phyloP scores from a whole-genome alignment of 2,888 invertebrate species.

The Halictus quadricinctus region DNA sequence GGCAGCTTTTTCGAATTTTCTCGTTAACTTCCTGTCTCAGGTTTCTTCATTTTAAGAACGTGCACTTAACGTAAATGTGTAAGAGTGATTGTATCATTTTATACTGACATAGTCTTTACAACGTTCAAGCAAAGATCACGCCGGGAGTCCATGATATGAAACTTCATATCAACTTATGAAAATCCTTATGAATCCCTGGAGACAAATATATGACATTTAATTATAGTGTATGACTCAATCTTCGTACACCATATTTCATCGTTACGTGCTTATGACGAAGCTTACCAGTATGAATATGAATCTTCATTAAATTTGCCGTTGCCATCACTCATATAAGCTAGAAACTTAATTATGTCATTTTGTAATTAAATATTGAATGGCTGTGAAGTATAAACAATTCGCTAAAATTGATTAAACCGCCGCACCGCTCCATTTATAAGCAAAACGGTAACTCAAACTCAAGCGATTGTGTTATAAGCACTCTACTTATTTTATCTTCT shows the following conservation, averaged over 20 bases:
- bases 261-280: not conserved
- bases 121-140: not conserved
- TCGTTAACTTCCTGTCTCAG: too few relatives aligned
- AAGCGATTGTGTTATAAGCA: not conserved
- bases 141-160: not conserved
- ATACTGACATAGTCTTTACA: not conserved
- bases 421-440: not conserved
- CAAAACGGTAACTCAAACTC: not conserved
- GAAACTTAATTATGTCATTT: not conserved
- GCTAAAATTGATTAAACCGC: not conserved
- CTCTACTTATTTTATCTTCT: not conserved
- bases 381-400: not conserved
- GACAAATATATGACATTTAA: slow-evolving; percentile 13
- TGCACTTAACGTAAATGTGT: not conserved
- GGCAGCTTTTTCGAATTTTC: too few relatives aligned
- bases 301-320: not conserved
- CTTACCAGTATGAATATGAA: not conserved
- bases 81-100: not conserved
- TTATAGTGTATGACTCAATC: not conserved
- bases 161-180: not conserved
- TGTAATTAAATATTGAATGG: not conserved
- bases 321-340: not conserved
- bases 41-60: too few relatives aligned
- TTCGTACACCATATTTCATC: not conserved
- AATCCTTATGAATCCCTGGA: slow-evolving; percentile 4